Percentiles rank a stretch among this genome's conserved stretches.
Conservation (phyloP, 2,888 invertebrate genomes). For the Drosophila subsilvestris region DNA sequence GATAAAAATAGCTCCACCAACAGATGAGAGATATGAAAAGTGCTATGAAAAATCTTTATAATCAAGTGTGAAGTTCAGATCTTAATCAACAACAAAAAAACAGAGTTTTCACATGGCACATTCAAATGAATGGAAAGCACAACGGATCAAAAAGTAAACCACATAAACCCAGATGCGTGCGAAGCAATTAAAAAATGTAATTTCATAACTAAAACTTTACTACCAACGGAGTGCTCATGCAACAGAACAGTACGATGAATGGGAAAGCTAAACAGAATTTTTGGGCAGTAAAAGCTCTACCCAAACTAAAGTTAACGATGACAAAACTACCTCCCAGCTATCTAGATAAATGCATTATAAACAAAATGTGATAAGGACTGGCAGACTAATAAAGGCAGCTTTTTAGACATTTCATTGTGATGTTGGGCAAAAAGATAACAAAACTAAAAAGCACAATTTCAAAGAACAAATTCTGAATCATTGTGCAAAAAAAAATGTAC, state of each 20-base stretch:
- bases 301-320: neutral
- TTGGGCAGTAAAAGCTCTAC: neutral
- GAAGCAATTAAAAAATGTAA: neutral
- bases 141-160: neutral
- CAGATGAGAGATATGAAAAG: neutral
- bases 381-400: neutral
- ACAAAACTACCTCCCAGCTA: neutral
- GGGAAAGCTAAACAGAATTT: neutral
- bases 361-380: neutral
- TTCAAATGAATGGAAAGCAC: neutral
- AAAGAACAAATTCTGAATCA: slow-evolving; percentile 26
- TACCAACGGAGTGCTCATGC: neutral
- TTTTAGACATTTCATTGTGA: slow-evolving; percentile 12
- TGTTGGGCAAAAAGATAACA: neutral
- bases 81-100: neutral
- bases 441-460: slow-evolving; percentile 1
- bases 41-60: neutral
- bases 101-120: neutral
- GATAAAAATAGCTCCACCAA: neutral
- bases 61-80: neutral
- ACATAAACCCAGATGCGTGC: too few relatives aligned
- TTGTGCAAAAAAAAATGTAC: neutral
- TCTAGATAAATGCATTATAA: neutral
- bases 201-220: neutral
- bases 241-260: neutral